Evolutionary conservation across 2,113 vertebrate species (phyloP), one percentile per base, ranked within the genome.

Genomic region (Silurus meridionalis): DNA sequence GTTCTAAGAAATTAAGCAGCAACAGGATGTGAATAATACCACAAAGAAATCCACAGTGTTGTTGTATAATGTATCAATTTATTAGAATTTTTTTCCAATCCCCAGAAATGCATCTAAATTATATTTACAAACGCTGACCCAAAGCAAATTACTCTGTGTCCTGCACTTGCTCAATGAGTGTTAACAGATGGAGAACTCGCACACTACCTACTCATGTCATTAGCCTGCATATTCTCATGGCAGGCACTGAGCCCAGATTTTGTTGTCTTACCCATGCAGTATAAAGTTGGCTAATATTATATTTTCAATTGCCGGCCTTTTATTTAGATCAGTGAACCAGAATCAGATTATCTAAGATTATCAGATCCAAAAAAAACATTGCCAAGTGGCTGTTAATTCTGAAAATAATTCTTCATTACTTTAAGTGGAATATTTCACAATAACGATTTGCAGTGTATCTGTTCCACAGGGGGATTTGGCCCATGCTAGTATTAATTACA

Each of bases 381-480:
- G 23, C 63, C 50, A 66, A 79, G 91, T 92, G 92, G 84, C 28
- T 89, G 88, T 90, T 95, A 94, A 96, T 94, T 94, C 92, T 50
- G 89, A 67, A 78, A 85, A 87, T 95, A 96, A 96, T 96, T 94
- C 85, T 74, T 96, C 89, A 95, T 95, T 94, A 95, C 92, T 86
- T 93, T 94, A 94, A 91, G 90, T 79, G 94, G 81, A 93, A 94
- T 93, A 94, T 94, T 92, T 94, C 91, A 92, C 91, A 90, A 92
- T 92, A 85, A 92, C 74, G 1, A 94, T 93, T 94, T 93, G 88
- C 23, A 89, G 91, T 93, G 90, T 85, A 90, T 92, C 71, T 88
- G 80, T 85, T 83, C 66, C 61, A 10, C 64, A 85, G 88, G 55
- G 57, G 72, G 71, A 67, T 55, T 60, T 57, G 19, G 15, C 64